phyloP scores from a whole-genome alignment of 2,888 invertebrate species.

The Drosophila siamana region DNA sequence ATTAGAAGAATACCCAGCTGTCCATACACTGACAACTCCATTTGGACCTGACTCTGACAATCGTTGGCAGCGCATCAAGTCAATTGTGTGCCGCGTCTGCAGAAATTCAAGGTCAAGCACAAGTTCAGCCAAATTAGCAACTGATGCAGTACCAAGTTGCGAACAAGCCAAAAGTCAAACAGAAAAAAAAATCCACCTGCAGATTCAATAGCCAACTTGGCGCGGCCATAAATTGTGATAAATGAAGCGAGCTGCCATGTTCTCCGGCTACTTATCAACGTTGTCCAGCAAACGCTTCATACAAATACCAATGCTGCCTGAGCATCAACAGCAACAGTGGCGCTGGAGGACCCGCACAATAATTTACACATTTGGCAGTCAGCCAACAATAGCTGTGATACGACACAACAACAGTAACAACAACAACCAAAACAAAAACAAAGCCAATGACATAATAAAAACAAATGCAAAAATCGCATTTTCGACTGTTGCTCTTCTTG shows the following conservation, averaged over 20 bases:
- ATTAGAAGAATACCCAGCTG: neutral
- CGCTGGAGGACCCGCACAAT: slow-evolving; percentile 41
- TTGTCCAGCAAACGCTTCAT: slow-evolving; percentile 34
- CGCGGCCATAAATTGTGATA: slow-evolving; percentile 75
- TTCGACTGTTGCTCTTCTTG: slow-evolving; percentile 50
- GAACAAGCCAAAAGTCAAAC: neutral
- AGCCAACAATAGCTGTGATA: slow-evolving; percentile 49
- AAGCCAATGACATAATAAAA: neutral
- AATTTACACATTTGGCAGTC: slow-evolving; percentile 53
- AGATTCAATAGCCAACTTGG: slow-evolving; percentile 59
- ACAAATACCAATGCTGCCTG: neutral
- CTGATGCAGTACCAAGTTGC: slow-evolving; percentile 24
- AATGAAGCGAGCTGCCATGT: slow-evolving; percentile 73
- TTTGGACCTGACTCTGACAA: slow-evolving; percentile 16
- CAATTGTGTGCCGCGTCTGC: slow-evolving; percentile 17
- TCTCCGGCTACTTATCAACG: slow-evolving; percentile 75
- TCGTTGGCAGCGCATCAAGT: slow-evolving; percentile 45
- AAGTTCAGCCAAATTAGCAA: slow-evolving; percentile 33
- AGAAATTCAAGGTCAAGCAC: slow-evolving; percentile 43
- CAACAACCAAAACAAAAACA: slow-evolving; percentile 9
- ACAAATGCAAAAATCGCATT: slow-evolving; percentile 21
- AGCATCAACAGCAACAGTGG: slow-evolving; percentile 1
- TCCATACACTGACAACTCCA: slow-evolving; percentile 37
- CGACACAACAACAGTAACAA: neutral
- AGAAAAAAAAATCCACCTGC: slow-evolving; percentile 55